These are phyloP conservation scores for Silurus meridionalis DNA, from an alignment of 2,113 vertebrate species.

Conservation along the genomic window DNA sequence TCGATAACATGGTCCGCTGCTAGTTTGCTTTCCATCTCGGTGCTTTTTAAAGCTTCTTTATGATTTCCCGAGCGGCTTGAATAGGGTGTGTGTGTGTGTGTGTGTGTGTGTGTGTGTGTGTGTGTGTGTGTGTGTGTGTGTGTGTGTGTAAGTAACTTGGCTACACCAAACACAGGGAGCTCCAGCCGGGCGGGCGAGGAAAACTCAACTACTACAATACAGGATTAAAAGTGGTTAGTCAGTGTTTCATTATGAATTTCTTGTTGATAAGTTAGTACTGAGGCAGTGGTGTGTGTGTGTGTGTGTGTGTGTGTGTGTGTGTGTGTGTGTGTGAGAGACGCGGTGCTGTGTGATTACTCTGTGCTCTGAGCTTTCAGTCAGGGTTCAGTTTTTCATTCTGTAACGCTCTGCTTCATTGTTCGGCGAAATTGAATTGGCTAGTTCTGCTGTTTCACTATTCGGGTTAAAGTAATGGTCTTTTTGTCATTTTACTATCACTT, in stretches of 20 bases:
- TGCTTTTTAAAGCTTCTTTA: conserved; percentile 4
- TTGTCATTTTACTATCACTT: neutral
- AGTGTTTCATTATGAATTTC: neutral
- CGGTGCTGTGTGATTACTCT: neutral
- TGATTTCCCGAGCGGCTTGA: conserved; percentile 26
- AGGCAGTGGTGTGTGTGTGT: no score
- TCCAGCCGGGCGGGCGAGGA: conserved; percentile 38
- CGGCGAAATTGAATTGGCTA: neutral
- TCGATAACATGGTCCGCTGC: neutral
- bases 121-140: neutral
- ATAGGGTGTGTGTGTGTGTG: neutral
- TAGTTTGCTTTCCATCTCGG: neutral
- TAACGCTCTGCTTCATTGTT: conserved; percentile 4
- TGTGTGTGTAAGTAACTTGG: neutral
- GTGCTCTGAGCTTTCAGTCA: neutral
- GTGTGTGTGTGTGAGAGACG: neutral
- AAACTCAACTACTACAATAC: neutral
- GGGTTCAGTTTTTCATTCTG: no score
- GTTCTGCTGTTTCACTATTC: neutral
- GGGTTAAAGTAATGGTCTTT: neutral
- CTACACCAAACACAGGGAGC: conserved; percentile 25
- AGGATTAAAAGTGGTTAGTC: neutral
- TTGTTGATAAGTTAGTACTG: neutral
- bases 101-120: neutral
- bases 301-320: neutral